Evolutionary conservation across 2,888 invertebrate species (phyloP), one percentile per base, ranked within the genome.

Genomic region (Thera obeliscata): DNA sequence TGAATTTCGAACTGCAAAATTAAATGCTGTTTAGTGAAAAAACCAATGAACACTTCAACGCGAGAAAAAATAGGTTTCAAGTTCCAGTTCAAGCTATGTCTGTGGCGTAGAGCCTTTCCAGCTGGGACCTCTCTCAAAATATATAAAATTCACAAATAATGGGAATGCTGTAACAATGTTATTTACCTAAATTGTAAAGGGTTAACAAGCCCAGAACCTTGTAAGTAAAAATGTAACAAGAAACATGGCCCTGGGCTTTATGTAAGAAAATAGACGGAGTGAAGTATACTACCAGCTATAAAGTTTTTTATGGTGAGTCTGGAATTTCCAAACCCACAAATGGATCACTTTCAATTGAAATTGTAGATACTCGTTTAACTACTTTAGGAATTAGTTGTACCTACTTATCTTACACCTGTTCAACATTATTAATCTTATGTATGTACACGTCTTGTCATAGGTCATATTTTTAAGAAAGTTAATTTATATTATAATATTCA

Each of bases 131-230:
- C 4, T n/a, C n/a, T 11, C 3, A n/a, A 48, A 48, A 48, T 48
- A 48, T 48, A 48, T n/a, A 11, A 48, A n/a, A 48, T n/a, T 48
- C 48, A n/a, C 48, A 48, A 48, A 48, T n/a, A 48, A 48, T n/a
- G 48, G n/a, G 48, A n/a, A 2, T 48, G 4, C 11, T n/a, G 12
- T 12, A 2, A 12, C 49, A 6, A 6, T 49, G 49, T 49, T 12
- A 49, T 49, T 49, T 49, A 49, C 12, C 12, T 12, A 12, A 12
- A 12, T 49, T 12, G 4, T 12, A 49, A 49, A 12, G 49, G 49
- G 12, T 49, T 1, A 12, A 49, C 12, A 49, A 49, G 12, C 12
- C 2, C 3, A 12, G 12, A 12, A 12, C 12, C 12, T 12, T 49
- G 49, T 49, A 49, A 4, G 3, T 49, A 49, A 49, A 49, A 49